Evolutionary conservation across 2,797 vertebrate species (phyloP).

Genomic region (Microhierax caerulescens): DNA sequence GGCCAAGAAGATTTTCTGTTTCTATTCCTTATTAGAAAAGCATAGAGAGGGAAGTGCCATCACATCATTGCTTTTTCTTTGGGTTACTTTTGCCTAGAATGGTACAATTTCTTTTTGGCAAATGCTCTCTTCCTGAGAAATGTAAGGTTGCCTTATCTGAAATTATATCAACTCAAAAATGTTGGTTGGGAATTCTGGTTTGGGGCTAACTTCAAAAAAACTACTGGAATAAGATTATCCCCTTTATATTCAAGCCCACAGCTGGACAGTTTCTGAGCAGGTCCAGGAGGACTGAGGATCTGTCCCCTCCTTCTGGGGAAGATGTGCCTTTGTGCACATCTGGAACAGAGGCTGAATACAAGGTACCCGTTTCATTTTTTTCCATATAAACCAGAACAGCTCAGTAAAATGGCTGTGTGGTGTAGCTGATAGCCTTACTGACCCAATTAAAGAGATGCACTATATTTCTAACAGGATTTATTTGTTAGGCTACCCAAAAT

Average conservation of each 20-base stretch:
- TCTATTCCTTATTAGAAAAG: not conserved
- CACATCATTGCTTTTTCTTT: not conserved
- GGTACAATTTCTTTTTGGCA: not conserved
- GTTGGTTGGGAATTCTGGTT: not conserved
- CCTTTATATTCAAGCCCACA: not conserved
- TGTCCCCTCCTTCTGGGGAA: not conserved
- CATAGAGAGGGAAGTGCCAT: not conserved
- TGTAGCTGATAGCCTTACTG: not conserved
- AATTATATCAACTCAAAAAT: not conserved
- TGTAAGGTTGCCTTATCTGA: not conserved
- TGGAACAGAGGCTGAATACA: not conserved
- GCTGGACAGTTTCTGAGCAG: not conserved
- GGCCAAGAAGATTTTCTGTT: not conserved
- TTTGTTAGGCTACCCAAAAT: not conserved
- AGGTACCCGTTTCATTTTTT: not conserved
- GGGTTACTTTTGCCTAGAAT: not conserved
- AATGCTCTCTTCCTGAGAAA: not conserved
- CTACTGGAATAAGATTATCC: not conserved
- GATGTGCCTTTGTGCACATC: not conserved
- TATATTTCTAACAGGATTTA: not conserved
- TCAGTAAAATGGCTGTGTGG: not conserved
- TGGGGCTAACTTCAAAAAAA: not conserved
- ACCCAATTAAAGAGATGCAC: not conserved
- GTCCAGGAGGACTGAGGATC: not conserved
- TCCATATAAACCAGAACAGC: not conserved